Evolutionary conservation across 2,888 invertebrate species (phyloP), one percentile per base, ranked within the genome.

Genomic region (Patella caerulea): DNA sequence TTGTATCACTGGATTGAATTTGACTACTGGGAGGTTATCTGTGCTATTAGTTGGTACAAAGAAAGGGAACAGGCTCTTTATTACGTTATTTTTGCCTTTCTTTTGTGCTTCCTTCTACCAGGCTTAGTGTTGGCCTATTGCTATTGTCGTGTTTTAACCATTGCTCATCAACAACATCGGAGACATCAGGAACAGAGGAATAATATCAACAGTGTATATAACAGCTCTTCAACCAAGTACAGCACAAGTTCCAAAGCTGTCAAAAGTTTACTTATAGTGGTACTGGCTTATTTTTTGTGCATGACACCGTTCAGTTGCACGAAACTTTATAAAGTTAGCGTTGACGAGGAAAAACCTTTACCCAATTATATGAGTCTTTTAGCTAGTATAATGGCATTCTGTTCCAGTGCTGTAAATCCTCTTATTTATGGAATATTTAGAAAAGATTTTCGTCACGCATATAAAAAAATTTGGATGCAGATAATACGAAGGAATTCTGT

Each of bases 301-400:
- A 90, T 90, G 85, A 88, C 91, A 2, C 92, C 91, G 2, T 91
- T 91, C 81, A 90, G 91, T 77, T 81, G 90, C 0, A 90, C 90
- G 5, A 92, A 91, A 76, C 86, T 91, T 0, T 84, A 89, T 70
- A 92, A 91, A 81, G 91, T 90, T 1, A 73, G 77, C 2, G 78
- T 77, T 3, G 34, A 55, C 2, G 76, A 86, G 9, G 76, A 79
- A 1, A 73, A 80, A 17, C 75, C 79, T 19, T 79, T 91, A 52
- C 89, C 90, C 17, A 85, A 85, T 2, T 85, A 84, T 73, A 78
- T 87, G 7, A 91, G 90, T 80, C 81, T 88, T 3, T 54, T 86
- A 0, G 84, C 91, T 45, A 86, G 90, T 11, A 77, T 90, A n/a
- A 81, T 90, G 52, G 88, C 86, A 29, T 91, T 87, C 73, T 78